A percentile compares a stretch with the other conserved stretches of the same genome.
Evolutionary conservation across 2,113 vertebrate species (phyloP).

Genomic region (Eira barbara): DNA sequence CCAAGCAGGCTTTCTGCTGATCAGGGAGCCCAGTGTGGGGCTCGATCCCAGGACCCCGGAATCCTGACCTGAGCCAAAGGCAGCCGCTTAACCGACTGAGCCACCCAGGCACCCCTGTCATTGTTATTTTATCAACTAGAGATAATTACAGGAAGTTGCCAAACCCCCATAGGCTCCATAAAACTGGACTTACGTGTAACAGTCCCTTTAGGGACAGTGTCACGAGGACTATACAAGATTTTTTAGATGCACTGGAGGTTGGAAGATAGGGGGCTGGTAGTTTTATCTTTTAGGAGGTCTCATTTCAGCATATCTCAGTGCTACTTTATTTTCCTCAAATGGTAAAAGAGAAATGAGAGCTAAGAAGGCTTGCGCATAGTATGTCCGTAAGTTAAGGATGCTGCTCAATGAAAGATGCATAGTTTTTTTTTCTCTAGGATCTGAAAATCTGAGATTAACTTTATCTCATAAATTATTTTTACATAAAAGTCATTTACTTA

Average conservation of each 20-base stretch:
- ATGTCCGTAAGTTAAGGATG: neutral
- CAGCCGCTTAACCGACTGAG: too few relatives aligned
- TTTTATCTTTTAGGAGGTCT: constrained; percentile 4
- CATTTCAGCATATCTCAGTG: neutral
- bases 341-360: neutral
- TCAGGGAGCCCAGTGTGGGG: too few relatives aligned
- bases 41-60: too few relatives aligned
- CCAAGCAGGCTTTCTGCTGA: too few relatives aligned
- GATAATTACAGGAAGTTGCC: neutral
- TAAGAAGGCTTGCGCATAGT: neutral
- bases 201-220: neutral
- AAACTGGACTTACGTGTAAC: neutral
- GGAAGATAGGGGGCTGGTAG: neutral
- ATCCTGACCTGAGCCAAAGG: too few relatives aligned
- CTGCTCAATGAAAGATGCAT: neutral
- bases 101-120: too few relatives aligned
- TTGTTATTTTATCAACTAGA: neutral
- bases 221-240: neutral
- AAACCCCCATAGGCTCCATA: neutral
- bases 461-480: neutral
- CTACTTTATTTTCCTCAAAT: neutral
- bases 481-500: neutral
- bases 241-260: constrained; percentile 8
- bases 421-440: neutral
- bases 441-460: neutral